Evolutionary conservation across 2,888 invertebrate species (phyloP).

Genomic region (Eupithecia inturbata): DNA sequence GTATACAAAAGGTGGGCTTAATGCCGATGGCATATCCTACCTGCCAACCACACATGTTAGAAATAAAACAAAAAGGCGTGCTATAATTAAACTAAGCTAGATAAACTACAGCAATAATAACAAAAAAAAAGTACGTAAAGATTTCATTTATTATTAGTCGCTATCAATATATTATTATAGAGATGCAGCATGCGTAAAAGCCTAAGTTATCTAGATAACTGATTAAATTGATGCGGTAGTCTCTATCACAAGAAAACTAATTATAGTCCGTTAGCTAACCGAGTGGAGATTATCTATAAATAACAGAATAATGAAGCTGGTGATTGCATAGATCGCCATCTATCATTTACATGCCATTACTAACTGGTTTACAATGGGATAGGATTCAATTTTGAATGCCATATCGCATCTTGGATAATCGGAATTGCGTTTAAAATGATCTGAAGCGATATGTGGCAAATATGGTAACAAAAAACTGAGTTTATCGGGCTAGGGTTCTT

Average conservation of each 20-base stretch:
- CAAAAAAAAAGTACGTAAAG: no score
- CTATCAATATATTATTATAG: not conserved
- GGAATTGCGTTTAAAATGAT: not conserved
- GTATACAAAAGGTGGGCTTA: no score
- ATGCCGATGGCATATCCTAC: no score
- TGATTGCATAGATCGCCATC: slow-evolving; percentile 29
- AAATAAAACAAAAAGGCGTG: no score
- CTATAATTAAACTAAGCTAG: no score
- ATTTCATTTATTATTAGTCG: no score
- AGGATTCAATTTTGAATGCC: slow-evolving; percentile 1
- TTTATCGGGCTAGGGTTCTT: not conserved
- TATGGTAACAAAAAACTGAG: not conserved
- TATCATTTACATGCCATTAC: slow-evolving; percentile 29
- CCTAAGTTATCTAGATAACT: not conserved
- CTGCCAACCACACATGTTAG: no score
- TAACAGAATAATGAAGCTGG: slow-evolving; percentile 30
- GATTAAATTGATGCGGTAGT: slow-evolving; percentile 14
- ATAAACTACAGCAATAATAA: no score
- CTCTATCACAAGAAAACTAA: slow-evolving; percentile 40
- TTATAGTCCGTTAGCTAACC: slow-evolving; percentile 39
- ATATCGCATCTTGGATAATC: not conserved
- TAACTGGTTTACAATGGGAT: slow-evolving; percentile 17
- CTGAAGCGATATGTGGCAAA: not conserved
- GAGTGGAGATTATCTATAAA: slow-evolving; percentile 36
- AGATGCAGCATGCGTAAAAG: not conserved